phyloP scores from a whole-genome alignment of 2,113 vertebrate species.

The Caloenas nicobarica region DNA sequence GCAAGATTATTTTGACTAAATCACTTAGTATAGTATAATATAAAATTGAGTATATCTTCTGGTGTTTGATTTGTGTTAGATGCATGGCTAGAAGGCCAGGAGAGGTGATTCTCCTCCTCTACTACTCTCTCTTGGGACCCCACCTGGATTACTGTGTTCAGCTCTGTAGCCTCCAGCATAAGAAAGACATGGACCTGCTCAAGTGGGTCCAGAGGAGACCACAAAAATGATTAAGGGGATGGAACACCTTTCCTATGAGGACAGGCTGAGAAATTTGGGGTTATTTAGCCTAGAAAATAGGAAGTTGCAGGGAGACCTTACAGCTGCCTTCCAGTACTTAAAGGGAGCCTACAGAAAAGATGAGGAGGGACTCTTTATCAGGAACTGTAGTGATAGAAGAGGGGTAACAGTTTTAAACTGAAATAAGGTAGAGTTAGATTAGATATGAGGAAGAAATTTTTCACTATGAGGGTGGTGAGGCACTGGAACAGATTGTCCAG shows the following conservation, averaged over 20 bases:
- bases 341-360: not conserved
- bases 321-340: not conserved
- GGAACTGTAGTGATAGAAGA: rapidly evolving
- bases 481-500: not conserved
- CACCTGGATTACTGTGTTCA: not conserved
- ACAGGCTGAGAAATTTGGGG: not conserved
- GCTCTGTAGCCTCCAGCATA: not conserved
- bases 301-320: not conserved
- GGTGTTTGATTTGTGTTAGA: not conserved
- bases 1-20: not conserved
- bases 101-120: not conserved
- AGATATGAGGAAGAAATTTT: not conserved
- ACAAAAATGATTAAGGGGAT: rapidly evolving
- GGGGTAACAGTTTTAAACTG: not conserved
- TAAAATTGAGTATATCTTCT: not conserved
- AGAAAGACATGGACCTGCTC: not conserved
- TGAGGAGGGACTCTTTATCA: not conserved
- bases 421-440: not conserved
- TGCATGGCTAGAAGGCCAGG: rapidly evolving
- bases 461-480: not conserved
- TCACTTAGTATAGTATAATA: not conserved
- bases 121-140: not conserved
- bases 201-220: not conserved
- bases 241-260: not conserved
- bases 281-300: not conserved